These are phyloP conservation scores for Brienomyrus longianalis DNA, from an alignment of 2,113 vertebrate genomes.

Conservation along the genomic window DNA sequence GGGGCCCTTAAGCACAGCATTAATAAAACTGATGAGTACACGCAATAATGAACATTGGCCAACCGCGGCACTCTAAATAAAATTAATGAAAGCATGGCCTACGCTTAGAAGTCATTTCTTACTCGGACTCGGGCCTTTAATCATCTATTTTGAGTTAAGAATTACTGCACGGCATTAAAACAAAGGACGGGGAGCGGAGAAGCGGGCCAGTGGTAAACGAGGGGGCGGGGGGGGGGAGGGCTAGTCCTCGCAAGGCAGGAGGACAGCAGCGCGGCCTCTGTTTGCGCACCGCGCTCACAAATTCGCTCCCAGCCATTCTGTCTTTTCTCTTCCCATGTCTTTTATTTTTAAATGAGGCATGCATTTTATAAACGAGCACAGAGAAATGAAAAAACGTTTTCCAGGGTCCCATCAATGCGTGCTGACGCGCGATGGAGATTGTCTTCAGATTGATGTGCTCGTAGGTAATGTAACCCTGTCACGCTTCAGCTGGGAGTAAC, in stretches of 20 bases:
- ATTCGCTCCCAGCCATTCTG: not conserved
- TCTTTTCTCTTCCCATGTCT: not conserved
- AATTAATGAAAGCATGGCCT: slow-evolving; percentile 11
- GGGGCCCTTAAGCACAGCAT: slow-evolving; percentile 9
- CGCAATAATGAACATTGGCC: slow-evolving; percentile 19
- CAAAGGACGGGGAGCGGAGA: not conserved
- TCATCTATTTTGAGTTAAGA: slow-evolving; percentile 13
- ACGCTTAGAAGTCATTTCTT: slow-evolving; percentile 8
- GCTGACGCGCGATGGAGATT: not conserved
- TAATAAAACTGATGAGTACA: slow-evolving; percentile 19
- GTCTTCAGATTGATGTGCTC: not conserved
- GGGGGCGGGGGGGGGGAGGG: not conserved
- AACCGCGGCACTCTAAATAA: not conserved
- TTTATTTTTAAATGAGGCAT: not conserved
- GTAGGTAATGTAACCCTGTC: not conserved
- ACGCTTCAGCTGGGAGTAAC: not conserved
- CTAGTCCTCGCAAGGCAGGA: not conserved
- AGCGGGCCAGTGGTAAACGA: not conserved
- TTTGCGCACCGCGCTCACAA: not conserved
- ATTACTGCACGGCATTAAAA: not conserved
- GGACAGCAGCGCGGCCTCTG: too few species aligned
- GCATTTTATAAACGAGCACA: not conserved
- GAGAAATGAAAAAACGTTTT: not conserved
- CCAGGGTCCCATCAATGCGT: not conserved
- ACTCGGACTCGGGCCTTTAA: slow-evolving; percentile 2